phyloP scores from a whole-genome alignment of 2,113 vertebrate genomes.

The Lamprotornis superbus region DNA sequence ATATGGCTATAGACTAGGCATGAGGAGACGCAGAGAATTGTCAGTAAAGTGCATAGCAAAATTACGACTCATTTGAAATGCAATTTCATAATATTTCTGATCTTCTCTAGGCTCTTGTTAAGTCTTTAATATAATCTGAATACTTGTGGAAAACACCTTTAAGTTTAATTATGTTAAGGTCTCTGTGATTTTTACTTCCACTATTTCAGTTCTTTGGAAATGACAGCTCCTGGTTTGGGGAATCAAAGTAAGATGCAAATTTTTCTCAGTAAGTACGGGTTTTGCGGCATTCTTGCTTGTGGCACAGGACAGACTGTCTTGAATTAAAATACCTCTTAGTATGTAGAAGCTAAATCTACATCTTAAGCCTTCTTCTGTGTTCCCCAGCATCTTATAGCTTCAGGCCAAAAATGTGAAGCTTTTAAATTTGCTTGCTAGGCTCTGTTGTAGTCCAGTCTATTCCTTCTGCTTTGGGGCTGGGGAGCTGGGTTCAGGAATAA shows the following conservation, averaged over 20 bases:
- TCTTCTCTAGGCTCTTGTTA: neutral
- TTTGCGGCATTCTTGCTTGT: neutral
- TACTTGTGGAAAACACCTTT: neutral
- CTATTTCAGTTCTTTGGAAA: neutral
- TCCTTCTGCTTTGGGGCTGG: neutral
- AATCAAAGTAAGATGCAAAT: neutral
- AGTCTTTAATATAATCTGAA: neutral
- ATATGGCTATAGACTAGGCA: neutral
- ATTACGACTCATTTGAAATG: neutral
- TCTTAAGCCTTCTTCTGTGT: neutral
- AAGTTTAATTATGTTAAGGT: neutral
- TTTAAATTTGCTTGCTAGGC: neutral
- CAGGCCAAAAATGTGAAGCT: neutral
- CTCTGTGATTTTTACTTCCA: neutral
- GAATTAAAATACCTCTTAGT: neutral
- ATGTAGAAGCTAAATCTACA: neutral
- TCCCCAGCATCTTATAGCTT: neutral
- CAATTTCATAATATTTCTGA: neutral
- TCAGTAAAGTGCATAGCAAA: neutral
- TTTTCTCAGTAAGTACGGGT: neutral
- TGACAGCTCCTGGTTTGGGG: neutral
- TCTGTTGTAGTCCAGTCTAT: neutral
- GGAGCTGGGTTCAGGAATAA: neutral
- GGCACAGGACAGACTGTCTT: neutral
- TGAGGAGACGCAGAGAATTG: neutral